Percentiles rank a stretch among this genome's conserved stretches.
phyloP scores from a whole-genome alignment of 2,113 vertebrate species.

The Felis chaus region DNA sequence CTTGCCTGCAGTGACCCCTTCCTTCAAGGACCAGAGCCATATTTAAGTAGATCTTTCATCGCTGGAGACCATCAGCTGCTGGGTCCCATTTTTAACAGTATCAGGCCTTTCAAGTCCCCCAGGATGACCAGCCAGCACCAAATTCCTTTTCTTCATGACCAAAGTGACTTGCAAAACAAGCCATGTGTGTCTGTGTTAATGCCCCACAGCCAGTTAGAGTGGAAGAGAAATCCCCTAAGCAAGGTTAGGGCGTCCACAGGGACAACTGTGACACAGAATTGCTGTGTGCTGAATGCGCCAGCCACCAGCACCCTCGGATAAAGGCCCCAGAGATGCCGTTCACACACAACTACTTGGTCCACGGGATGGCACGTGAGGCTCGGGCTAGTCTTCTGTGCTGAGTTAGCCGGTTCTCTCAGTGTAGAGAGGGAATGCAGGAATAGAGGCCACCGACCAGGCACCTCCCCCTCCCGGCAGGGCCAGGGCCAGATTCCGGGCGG shows the following conservation, averaged over 20 bases:
- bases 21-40: background rate
- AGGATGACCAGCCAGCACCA: background rate
- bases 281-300: fast-evolving
- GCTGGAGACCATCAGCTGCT: background rate
- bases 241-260: fast-evolving
- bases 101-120: too few species aligned
- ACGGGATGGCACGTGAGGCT: fast-evolving
- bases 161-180: background rate
- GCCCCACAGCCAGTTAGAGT: background rate
- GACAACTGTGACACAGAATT: fast-evolving
- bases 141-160: background rate
- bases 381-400: background rate
- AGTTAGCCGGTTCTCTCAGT: background rate
- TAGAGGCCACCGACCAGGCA: fast-evolving
- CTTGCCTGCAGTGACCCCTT: background rate
- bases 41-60: too few species aligned
- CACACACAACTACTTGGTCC: fast-evolving
- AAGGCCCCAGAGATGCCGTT: background rate
- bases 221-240: background rate
- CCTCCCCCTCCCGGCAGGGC: background rate
- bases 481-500: background rate
- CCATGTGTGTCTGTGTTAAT: fast-evolving
- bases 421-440: background rate
- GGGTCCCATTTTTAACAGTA: background rate
- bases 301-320: fast-evolving